Evolutionary conservation across 2,888 invertebrate genomes (phyloP), one percentile per base, ranked within the genome.

Genomic region (Coremacera marginata): DNA sequence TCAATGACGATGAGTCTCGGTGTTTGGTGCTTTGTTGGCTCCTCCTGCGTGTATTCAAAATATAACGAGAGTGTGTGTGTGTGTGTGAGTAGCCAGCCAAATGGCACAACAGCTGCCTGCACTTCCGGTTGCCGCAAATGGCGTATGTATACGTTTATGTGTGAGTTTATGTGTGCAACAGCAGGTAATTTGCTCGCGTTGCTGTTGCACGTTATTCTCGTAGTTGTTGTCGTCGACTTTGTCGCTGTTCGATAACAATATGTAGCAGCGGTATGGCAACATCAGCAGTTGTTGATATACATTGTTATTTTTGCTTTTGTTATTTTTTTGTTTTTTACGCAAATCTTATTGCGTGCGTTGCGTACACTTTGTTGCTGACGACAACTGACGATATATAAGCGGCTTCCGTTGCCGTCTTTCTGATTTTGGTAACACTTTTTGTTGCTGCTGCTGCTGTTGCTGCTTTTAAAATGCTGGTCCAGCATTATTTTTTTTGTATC

Each of bases 401-500:
- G 68, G 77, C 76, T 79, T 14, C 5, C 71, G 44, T 77, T 70
- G 74, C n/a, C 55, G 70, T 57, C 22, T 44, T 73, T 7, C 25
- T 52, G 52, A 14, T 51, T 71, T 19, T 62, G 27, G 57, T 72
- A 76, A 11, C 5, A 75, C 70, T 51, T 79, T 73, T 65, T 60
- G 70, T 49, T 73, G 31, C 52, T 60, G 37, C 31, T 68, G 62
- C 73, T 73, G 65, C 19, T 37, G 68, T n/a, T 75, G 68, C n/a
- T 49, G 60, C 11, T 22, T n/a, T 60, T 27, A 60, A 22, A 60
- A 60, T 60, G 60, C 60, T 25, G 60, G 60, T 60, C 60, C 60
- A 60, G 60, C 60, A 60, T 60, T 27, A 60, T 60, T 60, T 60
- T 60, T 60, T 60, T 60, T 60, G 5, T 14, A 22, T 44, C 44